Percentiles rank a stretch among this genome's conserved stretches.
These are phyloP conservation scores for Saguinus imperator DNA, from an alignment of 2,113 vertebrate genomes.

Conservation along the genomic window DNA sequence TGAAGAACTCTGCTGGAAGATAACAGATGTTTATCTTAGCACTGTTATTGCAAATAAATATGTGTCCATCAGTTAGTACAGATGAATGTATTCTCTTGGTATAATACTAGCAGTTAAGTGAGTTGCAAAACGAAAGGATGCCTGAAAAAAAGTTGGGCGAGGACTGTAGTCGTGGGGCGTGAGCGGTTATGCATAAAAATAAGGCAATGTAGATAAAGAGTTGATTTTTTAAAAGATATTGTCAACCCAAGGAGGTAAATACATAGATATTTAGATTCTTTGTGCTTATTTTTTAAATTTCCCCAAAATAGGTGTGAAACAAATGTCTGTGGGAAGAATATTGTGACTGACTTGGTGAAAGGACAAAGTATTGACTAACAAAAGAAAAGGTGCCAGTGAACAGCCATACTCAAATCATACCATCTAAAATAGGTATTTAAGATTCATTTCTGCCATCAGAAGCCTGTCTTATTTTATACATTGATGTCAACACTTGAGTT, in stretches of 20 bases:
- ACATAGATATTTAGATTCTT: background rate
- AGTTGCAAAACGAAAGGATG: background rate
- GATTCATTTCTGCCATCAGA: background rate
- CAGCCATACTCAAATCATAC: background rate
- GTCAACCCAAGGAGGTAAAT: background rate
- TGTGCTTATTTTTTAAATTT: background rate
- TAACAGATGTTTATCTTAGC: background rate
- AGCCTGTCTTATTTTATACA: background rate
- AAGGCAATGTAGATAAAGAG: background rate
- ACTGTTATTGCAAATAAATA: background rate
- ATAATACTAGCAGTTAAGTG: background rate
- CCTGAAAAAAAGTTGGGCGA: background rate
- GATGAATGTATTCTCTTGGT: background rate
- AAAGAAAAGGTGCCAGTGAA: background rate
- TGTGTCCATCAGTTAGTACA: background rate
- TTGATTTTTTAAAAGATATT: background rate
- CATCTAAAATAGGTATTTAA: background rate
- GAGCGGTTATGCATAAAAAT: background rate
- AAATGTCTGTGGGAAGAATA: background rate
- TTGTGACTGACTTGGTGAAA: background rate
- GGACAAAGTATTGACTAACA: background rate
- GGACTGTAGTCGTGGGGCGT: background rate
- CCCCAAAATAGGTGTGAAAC: background rate
- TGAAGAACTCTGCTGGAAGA: background rate
- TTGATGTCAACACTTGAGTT: background rate